Evolutionary conservation across 2,797 vertebrate species (phyloP).

Genomic region (Cephalopachus bancanus): DNA sequence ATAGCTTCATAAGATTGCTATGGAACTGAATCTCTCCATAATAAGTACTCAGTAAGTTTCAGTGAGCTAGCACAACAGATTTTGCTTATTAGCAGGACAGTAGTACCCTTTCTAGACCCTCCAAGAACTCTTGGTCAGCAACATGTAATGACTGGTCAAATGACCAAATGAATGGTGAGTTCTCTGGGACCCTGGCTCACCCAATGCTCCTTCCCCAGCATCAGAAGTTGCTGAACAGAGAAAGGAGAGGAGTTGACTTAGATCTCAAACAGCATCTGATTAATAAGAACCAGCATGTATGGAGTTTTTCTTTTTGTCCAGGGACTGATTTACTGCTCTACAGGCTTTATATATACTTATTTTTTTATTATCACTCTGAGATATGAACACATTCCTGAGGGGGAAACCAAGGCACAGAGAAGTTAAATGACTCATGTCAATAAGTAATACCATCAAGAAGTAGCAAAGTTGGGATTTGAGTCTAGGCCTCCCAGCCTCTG

Average conservation of each 20-base stretch:
- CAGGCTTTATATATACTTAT: background rate
- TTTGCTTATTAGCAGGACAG: background rate
- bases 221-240: background rate
- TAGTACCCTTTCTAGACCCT: too few relatives aligned
- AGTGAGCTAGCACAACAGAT: background rate
- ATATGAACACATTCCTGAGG: background rate
- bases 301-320: background rate
- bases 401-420: background rate
- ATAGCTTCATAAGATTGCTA: background rate
- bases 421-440: background rate
- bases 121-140: background rate
- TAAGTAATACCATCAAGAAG: background rate
- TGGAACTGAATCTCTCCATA: background rate
- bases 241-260: background rate
- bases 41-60: background rate
- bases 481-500: too few relatives aligned
- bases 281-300: background rate
- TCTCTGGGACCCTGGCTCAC: background rate
- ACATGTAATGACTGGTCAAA: background rate
- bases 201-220: background rate
- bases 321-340: background rate
- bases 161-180: background rate
- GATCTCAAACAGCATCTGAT: background rate
- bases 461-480: background rate
- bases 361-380: background rate